Percentiles rank a stretch among this genome's conserved stretches.
Evolutionary conservation across 2,888 invertebrate genomes (phyloP).

Genomic region (Dinocampus coccinellae): DNA sequence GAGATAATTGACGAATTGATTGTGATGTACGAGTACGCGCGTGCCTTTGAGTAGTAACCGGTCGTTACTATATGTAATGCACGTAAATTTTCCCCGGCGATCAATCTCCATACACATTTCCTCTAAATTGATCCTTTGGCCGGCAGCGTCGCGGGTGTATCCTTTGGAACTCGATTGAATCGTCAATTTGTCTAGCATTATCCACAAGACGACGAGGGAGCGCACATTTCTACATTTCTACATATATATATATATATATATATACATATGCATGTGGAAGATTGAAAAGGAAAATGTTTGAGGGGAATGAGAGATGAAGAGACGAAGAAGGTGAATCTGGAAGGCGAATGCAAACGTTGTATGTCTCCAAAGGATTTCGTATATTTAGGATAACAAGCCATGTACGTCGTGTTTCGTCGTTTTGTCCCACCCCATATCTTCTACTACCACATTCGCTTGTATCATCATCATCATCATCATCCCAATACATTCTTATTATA

Average conservation of each 20-base stretch:
- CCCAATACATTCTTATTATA: neutral
- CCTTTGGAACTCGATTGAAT: slow-evolving; percentile 65
- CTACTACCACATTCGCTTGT: slow-evolving; percentile 2
- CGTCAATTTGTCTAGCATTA: slow-evolving; percentile 69
- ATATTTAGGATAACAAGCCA: slow-evolving; percentile 70
- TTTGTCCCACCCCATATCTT: slow-evolving; percentile 15
- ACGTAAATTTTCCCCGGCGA: slow-evolving; percentile 19
- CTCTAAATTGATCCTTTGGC: slow-evolving; percentile 25
- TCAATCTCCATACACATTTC: slow-evolving; percentile 31
- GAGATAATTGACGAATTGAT: slow-evolving; percentile 14
- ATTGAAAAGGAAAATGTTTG: slow-evolving; percentile 15
- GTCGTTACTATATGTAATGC: slow-evolving; percentile 12
- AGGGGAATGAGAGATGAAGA: slow-evolving; percentile 23
- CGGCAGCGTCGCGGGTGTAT: slow-evolving; percentile 50
- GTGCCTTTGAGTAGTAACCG: slow-evolving; percentile 9
- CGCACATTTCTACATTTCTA: slow-evolving; percentile 30
- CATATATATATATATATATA: too few species aligned
- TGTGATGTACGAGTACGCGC: neutral
- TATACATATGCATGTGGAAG: neutral
- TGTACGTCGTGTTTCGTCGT: slow-evolving; percentile 38
- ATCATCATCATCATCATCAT: neutral
- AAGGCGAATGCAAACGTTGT: slow-evolving; percentile 47
- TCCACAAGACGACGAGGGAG: slow-evolving; percentile 57
- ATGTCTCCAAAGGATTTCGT: slow-evolving; percentile 68
- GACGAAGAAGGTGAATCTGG: slow-evolving; percentile 34